Evolutionary conservation across 1,140 invertebrate genomes (phyloP), one percentile per base, ranked within the genome.

Genomic region (Bicyclus anynana): DNA sequence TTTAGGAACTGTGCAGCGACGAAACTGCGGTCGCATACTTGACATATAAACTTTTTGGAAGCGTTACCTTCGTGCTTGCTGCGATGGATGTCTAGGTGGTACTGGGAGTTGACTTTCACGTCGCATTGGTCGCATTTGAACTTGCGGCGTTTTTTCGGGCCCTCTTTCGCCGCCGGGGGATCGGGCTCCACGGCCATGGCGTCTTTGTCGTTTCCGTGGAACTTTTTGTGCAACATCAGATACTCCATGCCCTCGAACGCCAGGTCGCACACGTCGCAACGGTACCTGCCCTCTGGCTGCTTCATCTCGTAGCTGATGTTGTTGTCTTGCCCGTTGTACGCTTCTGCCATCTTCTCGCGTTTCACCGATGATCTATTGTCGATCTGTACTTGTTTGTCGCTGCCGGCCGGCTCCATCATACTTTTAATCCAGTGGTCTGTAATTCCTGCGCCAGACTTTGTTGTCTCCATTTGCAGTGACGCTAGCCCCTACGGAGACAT

Each of bases 371-470:
- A 81, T 60, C 70, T 69, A 49, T 74, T 75, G 54, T 87, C 80
- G 72, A 81, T 77, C 62, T 73, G 73, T 64, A 75, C 48, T 60
- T 73, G 74, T 74, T 80, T 80, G 61, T 87, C 81, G 59, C 69
- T 77, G 37, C 72, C 73, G 67, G 82, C 74, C 64, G 84, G 81
- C 61, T 87, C 84, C 84, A 87, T 87, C 68, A 87, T 84, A 82
- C 74, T 83, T 73, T 86, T 87, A 76, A 87, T 84, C 84, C 83
- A 87, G 51, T 87, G 80, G 37, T 86, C 81, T 63, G 77, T 77
- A 59, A 87, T 80, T n/a, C 77, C 76, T 51, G 70, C 75, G 42
- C 73, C 80, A 52, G 80, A 72, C 67, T 87, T 87, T 21, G 71
- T 87, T 21, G 71, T 75, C 74, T 86, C 81, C 83, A 86, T 86